Evolutionary conservation across 2,113 vertebrate species (phyloP).

Genomic region (Ptilorrhoa leucosticta): DNA sequence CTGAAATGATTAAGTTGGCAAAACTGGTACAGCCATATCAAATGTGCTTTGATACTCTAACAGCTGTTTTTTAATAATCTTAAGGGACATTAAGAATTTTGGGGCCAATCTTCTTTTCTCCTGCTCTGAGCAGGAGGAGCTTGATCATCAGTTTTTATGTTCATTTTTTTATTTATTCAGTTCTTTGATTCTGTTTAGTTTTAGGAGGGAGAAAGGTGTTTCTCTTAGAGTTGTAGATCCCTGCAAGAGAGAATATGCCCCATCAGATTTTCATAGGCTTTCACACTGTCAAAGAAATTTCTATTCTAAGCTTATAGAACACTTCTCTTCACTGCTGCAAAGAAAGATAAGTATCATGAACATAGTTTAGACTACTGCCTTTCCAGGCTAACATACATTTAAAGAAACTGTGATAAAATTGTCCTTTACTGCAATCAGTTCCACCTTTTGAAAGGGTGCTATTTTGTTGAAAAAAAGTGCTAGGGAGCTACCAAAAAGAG

Average conservation of each 20-base stretch:
- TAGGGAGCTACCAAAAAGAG: not conserved
- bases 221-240: not conserved
- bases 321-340: not conserved
- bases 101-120: not conserved
- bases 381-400: not conserved
- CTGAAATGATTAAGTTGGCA: slow-evolving; percentile 37
- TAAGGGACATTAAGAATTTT: not conserved
- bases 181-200: not conserved
- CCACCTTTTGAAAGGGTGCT: not conserved
- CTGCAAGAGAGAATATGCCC: not conserved
- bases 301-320: not conserved
- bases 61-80: not conserved
- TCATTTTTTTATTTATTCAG: not conserved
- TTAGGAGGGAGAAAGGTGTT: not conserved
- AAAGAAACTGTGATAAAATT: not conserved
- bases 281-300: not conserved
- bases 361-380: not conserved
- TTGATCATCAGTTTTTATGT: not conserved
- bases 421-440: not conserved
- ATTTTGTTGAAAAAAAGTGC: not conserved
- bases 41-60: not conserved
- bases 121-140: not conserved
- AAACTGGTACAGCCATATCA: not conserved
- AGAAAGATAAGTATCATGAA: not conserved
- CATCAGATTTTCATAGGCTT: not conserved